A percentile compares a stretch with the other conserved stretches of the same genome.
Conservation (phyloP, 2,888 invertebrate genomes). For the Sarcophaga variegata region DNA sequence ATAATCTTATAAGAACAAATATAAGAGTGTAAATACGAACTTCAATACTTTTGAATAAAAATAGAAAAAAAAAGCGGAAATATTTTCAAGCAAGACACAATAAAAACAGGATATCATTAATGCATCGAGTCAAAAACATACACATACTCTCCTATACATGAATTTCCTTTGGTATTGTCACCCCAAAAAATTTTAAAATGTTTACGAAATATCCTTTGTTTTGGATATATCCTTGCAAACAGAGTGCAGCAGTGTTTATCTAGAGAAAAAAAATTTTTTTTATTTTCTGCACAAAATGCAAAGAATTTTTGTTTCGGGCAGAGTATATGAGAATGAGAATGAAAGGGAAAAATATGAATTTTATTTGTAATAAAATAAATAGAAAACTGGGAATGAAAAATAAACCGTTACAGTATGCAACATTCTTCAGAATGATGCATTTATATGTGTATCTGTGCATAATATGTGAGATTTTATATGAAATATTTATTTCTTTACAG, state of each 20-base stretch:
- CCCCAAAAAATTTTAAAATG: conserved; percentile 23
- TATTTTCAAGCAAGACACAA: neutral
- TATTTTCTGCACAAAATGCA: neutral
- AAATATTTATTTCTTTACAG: neutral
- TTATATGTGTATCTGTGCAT: neutral
- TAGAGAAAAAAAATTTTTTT: too few relatives aligned
- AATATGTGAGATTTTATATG: too few relatives aligned
- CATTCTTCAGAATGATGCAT: neutral
- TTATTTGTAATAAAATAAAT: conserved; percentile 39
- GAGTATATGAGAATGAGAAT: neutral
- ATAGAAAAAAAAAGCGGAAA: neutral
- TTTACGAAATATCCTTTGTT: conserved; percentile 27
- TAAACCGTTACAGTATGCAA: neutral
- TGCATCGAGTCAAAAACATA: neutral
- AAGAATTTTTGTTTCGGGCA: neutral
- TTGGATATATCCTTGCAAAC: neutral
- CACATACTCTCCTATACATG: neutral
- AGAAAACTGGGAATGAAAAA: neutral
- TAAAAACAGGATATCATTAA: neutral
- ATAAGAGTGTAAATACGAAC: neutral
- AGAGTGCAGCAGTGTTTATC: too few relatives aligned
- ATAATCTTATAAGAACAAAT: neutral
- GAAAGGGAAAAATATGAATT: conserved; percentile 21
- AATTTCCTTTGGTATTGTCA: conserved; percentile 53
- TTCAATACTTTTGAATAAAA: conserved; percentile 15